Conservation (phyloP, 2,888 invertebrate species). For the Drosophila birchii region DNA sequence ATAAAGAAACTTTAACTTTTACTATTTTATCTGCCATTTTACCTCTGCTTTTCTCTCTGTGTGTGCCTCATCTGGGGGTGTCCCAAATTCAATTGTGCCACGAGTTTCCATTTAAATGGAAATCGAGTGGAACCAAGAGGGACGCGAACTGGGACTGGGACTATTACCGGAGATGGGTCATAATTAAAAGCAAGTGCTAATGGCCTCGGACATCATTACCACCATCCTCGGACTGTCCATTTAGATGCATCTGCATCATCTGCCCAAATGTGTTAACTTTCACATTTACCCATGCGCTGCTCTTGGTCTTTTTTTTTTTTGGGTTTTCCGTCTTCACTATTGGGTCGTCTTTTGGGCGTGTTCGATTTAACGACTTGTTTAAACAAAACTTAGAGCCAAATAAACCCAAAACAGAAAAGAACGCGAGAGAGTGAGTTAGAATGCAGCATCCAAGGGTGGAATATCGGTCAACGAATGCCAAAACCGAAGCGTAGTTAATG, state of each 20-base stretch:
- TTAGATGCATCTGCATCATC: slow-evolving; percentile 34
- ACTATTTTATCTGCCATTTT: not conserved
- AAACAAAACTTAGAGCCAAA: slow-evolving; percentile 70
- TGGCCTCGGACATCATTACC: slow-evolving; percentile 48
- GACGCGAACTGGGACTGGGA: slow-evolving; percentile 1
- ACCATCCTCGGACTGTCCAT: slow-evolving; percentile 6
- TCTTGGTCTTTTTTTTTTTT: not conserved
- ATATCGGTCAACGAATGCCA: slow-evolving; percentile 66
- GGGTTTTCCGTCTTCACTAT: slow-evolving; percentile 6
- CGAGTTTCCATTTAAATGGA: slow-evolving; percentile 61
- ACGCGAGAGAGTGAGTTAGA: not conserved
- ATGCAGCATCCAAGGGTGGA: slow-evolving; percentile 26
- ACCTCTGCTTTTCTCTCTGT: not conserved
- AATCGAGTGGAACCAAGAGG: slow-evolving; percentile 40
- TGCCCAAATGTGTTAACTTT: slow-evolving; percentile 72
- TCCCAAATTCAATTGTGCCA: slow-evolving; percentile 72
- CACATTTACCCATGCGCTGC: slow-evolving; percentile 55
- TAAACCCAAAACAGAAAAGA: slow-evolving; percentile 53
- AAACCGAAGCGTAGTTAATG: slow-evolving; percentile 31
- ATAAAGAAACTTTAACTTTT: accelerated
- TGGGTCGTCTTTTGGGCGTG: slow-evolving; percentile 45
- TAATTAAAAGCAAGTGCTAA: slow-evolving; percentile 61
- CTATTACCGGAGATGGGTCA: slow-evolving; percentile 19
- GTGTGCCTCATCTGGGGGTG: slow-evolving; percentile 42
- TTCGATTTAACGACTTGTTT: slow-evolving; percentile 73